These are phyloP conservation scores for Prionailurus bengalensis DNA, from an alignment of 2,113 vertebrate species.

Conservation along the genomic window DNA sequence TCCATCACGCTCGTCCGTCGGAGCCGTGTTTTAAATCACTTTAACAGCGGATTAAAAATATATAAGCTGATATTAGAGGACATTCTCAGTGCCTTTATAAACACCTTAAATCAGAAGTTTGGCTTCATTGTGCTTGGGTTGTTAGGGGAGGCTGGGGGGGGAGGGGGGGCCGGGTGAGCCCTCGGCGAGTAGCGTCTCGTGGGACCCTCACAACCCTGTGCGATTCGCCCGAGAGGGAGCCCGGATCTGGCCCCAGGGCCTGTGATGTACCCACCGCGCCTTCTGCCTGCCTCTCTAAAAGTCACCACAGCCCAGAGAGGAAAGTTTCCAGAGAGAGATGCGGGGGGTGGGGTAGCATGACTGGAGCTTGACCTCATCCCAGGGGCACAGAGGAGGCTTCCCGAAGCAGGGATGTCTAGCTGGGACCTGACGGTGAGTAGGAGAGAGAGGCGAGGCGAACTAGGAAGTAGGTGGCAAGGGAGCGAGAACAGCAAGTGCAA, in stretches of 20 bases:
- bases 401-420: not conserved
- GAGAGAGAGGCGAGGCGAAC: not conserved
- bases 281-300: not conserved
- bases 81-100: conserved; percentile 55
- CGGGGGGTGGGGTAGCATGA: not conserved
- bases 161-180: not conserved
- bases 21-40: conserved; percentile 54
- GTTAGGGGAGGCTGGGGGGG: not conserved
- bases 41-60: conserved; percentile 74
- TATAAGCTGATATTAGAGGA: conserved; percentile 53
- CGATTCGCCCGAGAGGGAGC: not conserved
- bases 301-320: not conserved
- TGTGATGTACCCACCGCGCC: too few relatives aligned
- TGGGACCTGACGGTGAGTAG: not conserved
- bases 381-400: not conserved
- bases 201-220: not conserved
- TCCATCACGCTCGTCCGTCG: not conserved
- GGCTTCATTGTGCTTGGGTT: not conserved
- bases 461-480: not conserved
- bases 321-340: too few relatives aligned
- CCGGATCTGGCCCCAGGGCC: not conserved
- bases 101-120: conserved; percentile 64
- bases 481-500: not conserved
- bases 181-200: not conserved
- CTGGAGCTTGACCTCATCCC: too few relatives aligned